A percentile compares a stretch with the other conserved stretches of the same genome.
Evolutionary conservation across 1,140 invertebrate species (phyloP).

Genomic region (Zeugodacus cucurbitae): DNA sequence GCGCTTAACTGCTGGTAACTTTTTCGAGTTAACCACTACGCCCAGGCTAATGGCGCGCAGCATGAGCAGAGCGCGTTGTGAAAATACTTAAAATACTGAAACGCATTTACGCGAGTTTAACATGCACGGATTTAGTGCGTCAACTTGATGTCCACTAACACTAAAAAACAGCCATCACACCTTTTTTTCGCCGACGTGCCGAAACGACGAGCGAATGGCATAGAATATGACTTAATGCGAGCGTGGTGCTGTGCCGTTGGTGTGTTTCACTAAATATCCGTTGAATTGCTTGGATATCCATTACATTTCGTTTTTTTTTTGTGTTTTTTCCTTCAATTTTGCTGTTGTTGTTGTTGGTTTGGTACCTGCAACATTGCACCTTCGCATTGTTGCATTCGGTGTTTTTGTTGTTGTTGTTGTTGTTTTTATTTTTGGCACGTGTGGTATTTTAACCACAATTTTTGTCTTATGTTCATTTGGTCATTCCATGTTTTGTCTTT

Average conservation of each 20-base stretch:
- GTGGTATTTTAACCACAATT: constrained; percentile 32
- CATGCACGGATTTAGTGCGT: constrained; percentile 32
- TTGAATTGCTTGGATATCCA: constrained; percentile 34
- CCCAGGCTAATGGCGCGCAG: not conserved
- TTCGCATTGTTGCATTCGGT: not conserved
- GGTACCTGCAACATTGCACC: not conserved
- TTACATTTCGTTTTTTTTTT: not conserved
- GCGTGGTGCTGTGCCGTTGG: not conserved
- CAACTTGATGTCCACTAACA: constrained; percentile 12
- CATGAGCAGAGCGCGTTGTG: not conserved
- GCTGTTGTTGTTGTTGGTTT: not conserved
- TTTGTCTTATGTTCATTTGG: not conserved
- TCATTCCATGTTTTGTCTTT: constrained; percentile 13
- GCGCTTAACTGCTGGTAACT: not conserved
- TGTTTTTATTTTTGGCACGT: constrained; percentile 31
- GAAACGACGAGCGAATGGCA: not conserved
- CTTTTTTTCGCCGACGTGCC: not conserved
- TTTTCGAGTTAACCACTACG: constrained; percentile 23
- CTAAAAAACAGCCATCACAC: constrained; percentile 25
- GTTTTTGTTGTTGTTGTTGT: not conserved
- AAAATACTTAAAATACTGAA: constrained; percentile 29
- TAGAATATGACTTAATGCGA: not conserved
- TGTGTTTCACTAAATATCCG: constrained; percentile 31
- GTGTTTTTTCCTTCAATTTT: not conserved
- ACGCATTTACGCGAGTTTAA: not conserved